A percentile compares a stretch with the other conserved stretches of the same genome.
phyloP scores from a whole-genome alignment of 2,113 vertebrate species.

The Clinocottus analis region DNA sequence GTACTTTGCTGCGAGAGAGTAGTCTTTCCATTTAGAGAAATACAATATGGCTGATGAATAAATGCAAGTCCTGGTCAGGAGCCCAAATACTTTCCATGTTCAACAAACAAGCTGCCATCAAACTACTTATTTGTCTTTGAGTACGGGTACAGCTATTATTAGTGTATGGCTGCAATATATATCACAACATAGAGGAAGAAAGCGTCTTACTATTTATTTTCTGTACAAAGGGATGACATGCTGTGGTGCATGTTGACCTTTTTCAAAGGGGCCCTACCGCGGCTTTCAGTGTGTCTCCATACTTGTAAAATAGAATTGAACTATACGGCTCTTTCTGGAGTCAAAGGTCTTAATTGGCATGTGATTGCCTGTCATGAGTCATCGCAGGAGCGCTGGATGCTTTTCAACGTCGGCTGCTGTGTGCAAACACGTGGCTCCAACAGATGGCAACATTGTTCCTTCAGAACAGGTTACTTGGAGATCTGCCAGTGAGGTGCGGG shows the following conservation, averaged over 20 bases:
- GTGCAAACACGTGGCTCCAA: slow-evolving; percentile 73
- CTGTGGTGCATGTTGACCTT: slow-evolving; percentile 22
- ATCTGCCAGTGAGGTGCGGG: slow-evolving; percentile 61
- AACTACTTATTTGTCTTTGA: slow-evolving; percentile 43
- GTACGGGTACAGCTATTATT: slow-evolving; percentile 38
- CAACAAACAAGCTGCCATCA: slow-evolving; percentile 65
- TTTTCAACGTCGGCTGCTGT: slow-evolving; percentile 45
- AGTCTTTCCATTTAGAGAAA: slow-evolving; percentile 68
- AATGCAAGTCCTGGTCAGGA: slow-evolving; percentile 66
- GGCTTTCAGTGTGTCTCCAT: slow-evolving; percentile 30
- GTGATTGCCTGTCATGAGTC: slow-evolving; percentile 72
- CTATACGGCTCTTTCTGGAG: slow-evolving; percentile 20
- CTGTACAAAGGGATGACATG: slow-evolving; percentile 33
- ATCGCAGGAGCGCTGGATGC: slow-evolving; percentile 45
- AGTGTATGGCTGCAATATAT: slow-evolving; percentile 33
- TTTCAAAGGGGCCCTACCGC: slow-evolving; percentile 15
- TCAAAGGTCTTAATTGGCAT: slow-evolving; percentile 67
- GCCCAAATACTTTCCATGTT: slow-evolving; percentile 68
- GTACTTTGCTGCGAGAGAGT: slow-evolving; percentile 48
- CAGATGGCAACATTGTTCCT: slow-evolving; percentile 85
- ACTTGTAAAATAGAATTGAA: slow-evolving; percentile 45
- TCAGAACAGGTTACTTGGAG: slow-evolving; percentile 64
- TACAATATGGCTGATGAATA: slow-evolving; percentile 74
- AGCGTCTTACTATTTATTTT: slow-evolving; percentile 27
- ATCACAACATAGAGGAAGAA: slow-evolving; percentile 4